Evolutionary conservation across 2,113 vertebrate species (phyloP), one percentile per base, ranked within the genome.

Genomic region (Podiceps cristatus): DNA sequence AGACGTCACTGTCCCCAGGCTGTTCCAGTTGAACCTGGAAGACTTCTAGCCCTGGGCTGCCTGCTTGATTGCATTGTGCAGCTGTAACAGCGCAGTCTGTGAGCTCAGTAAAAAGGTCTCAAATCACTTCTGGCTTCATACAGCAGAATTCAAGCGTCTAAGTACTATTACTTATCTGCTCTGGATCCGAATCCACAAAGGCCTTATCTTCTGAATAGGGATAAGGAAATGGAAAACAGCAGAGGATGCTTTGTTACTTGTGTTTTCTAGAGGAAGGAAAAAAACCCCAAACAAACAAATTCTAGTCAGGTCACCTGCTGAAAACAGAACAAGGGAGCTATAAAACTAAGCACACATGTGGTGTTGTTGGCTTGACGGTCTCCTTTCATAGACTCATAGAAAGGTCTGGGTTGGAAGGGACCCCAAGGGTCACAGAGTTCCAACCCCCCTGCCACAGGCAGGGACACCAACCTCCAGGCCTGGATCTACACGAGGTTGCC

Each of bases 261-360:
- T 31, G 16, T 11, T 6, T 63, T 33, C 12, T 56, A 37, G 33
- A 68, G 35, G 19, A 58, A 5, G 17, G 3, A 10, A 14, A 11
- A 1, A 31, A 52, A 28, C 25, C 8, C 16, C 20, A 8, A 20
- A 11, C 13, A 40, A 35, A 35, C 31, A 12, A 31, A 8, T 2
- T 16, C 0, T 4, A 40, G 8, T 50, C 25, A 29, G 11, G 8
- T 27, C 1, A 52, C 12, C 14, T 47, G 13, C 44, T 52, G 62
- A 58, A 87, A 66, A 53, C 10, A 52, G 67, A 27, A 17, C 10
- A 79, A 76, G 10, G 13, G 23, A 44, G 47, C 8, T 8, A 49
- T 64, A 49, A 59, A 33, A 29, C 10, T 27, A 73, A 44, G 53
- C 13, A 27, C 28, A 10, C 0, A n/a, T n/a, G n/a, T n/a, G n/a